These are phyloP conservation scores for Rhabditoides inermis DNA, from an alignment of 2,888 invertebrate genomes.

Conservation along the genomic window DNA sequence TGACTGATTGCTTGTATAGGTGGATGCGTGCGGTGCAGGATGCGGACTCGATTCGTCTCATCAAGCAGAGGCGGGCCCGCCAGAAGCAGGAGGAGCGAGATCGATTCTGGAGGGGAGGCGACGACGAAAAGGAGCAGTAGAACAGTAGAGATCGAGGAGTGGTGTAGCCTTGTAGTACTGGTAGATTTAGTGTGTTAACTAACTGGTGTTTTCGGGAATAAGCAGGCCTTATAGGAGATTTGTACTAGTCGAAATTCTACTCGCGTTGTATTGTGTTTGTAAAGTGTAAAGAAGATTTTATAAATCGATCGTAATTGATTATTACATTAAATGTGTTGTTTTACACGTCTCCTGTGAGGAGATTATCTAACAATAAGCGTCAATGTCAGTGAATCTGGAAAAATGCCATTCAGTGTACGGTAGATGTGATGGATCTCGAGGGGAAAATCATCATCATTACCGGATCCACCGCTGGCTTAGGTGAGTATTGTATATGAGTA, in stretches of 20 bases:
- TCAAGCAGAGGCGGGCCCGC: not conserved
- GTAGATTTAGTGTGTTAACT: not conserved
- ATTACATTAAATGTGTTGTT: not conserved
- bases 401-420: not conserved
- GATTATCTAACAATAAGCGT: not conserved
- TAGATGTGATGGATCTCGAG: not conserved
- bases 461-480: slow-evolving; percentile 5
- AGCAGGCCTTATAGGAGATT: too few species aligned
- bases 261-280: not conserved
- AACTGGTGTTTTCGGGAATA: not conserved
- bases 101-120: too few species aligned
- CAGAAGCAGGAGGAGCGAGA: not conserved
- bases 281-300: not conserved
- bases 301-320: not conserved
- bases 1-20: not conserved
- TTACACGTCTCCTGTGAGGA: not conserved
- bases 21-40: slow-evolving; percentile 10
- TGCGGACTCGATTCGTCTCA: not conserved
- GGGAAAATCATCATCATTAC: slow-evolving; percentile 7
- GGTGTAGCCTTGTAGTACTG: not conserved
- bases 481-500: not conserved
- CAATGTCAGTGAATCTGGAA: not conserved
- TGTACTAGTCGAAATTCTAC: too few species aligned
- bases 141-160: not conserved
- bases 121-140: not conserved